Evolutionary conservation across 2,113 vertebrate genomes (phyloP), one percentile per base, ranked within the genome.

Genomic region (Dasypus novemcinctus): DNA sequence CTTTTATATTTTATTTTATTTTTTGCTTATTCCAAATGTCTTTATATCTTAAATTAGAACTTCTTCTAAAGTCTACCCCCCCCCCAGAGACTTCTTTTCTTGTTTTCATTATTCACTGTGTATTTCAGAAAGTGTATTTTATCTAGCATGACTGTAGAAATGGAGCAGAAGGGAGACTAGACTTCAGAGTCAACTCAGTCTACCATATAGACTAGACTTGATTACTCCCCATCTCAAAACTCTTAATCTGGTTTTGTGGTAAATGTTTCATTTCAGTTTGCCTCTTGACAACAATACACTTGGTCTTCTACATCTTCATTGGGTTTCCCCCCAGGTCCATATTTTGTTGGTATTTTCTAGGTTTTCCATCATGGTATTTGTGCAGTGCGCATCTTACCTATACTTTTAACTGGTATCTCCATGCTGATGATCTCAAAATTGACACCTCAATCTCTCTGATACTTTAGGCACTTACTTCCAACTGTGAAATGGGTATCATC

Each of bases 371-470:
- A 25, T 9, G 21, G 17, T 46, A 29, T 85, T 76, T 91, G 66
- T 85, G 80, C 72, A 33, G 1, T 25, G 11, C 66, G 18, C 41
- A 81, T 43, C 9, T 29, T 85, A 57, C 20, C 66, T 91, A 21
- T 36, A 71, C 21, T 82, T 88, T 71, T 84, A 80, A 83, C 82
- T 59, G 4, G 36, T 90, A 71, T 87, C 74, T 85, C 43, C 71
- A 81, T 52, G 52, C 61, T 54, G 20, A 94, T 89, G 83, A 95
- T 82, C 72, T 85, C 38, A 43, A 96, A 93, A 95, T 61, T 93
- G 90, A 93, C 78, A 88, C 69, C 61, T 80, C 86, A 54, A 88
- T 71, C 64, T 89, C 61, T 41, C 71, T 23, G 33, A 59, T 76
- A 82, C 49, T 93, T 94, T 61, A 46, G 93, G 82, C 61, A 29